These are phyloP conservation scores for Mylabris phalerata DNA, from an alignment of 1,140 invertebrate species.

Conservation along the genomic window DNA sequence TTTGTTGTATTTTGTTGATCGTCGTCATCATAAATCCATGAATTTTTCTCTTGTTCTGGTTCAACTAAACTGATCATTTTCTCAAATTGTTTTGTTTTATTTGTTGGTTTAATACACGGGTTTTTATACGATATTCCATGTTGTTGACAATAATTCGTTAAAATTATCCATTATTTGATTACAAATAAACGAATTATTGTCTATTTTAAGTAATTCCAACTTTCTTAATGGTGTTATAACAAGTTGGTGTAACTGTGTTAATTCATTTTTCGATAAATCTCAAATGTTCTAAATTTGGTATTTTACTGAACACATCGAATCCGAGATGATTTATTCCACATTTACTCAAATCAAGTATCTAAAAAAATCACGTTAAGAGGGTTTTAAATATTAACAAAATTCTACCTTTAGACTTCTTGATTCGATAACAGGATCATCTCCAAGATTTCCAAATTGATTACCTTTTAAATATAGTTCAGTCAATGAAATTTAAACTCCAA, in stretches of 20 bases:
- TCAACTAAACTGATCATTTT: constrained; percentile 17
- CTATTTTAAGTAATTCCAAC: constrained; percentile 41
- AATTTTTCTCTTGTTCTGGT: constrained; percentile 14
- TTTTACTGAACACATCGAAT: constrained; percentile 40
- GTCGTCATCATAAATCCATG: constrained; percentile 20
- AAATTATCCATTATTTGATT: constrained; percentile 23
- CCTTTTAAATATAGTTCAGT: constrained; percentile 28
- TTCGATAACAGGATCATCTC: constrained; percentile 17
- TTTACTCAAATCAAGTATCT: constrained; percentile 47
- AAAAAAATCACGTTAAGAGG: constrained; percentile 24
- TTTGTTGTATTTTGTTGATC: constrained; percentile 6
- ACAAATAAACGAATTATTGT: constrained; percentile 45
- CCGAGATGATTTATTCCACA: constrained; percentile 45
- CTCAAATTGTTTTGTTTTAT: constrained; percentile 2
- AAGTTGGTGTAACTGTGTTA: constrained; percentile 42
- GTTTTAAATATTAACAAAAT: background rate
- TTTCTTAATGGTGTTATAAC: constrained; percentile 41
- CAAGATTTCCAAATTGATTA: constrained; percentile 24
- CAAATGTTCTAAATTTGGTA: constrained; percentile 46
- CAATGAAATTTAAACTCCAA: constrained; percentile 12
- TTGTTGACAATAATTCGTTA: constrained; percentile 11
- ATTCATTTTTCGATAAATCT: constrained; percentile 47
- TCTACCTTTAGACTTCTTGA: constrained; percentile 21
- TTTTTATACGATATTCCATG: constrained; percentile 19
- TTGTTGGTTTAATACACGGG: constrained; percentile 8